phyloP scores from a whole-genome alignment of 2,797 vertebrate species.

The Karalla daura region DNA sequence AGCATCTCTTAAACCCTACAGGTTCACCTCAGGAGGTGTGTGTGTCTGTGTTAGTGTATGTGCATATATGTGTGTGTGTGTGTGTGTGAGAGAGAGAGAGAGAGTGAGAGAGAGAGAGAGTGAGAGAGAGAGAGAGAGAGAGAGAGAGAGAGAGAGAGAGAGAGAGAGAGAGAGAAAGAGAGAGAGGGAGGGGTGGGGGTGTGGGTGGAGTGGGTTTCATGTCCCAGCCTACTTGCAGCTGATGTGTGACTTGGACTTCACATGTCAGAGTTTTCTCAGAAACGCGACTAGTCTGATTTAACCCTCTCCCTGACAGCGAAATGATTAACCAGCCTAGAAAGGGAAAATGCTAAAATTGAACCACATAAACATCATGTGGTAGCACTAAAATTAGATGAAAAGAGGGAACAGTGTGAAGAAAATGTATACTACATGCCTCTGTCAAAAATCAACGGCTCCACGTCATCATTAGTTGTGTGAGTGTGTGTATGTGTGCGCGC shows the following conservation, averaged over 20 bases:
- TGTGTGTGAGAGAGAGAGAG: constrained; percentile 9
- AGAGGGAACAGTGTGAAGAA: background rate
- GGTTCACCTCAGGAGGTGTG: background rate
- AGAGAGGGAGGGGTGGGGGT: background rate
- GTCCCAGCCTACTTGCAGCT: constrained; percentile 16
- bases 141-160: background rate
- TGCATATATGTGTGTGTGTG: constrained; percentile 10
- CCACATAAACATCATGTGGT: background rate
- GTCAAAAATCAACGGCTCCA: background rate
- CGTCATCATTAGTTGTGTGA: background rate
- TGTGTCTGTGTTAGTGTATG: background rate
- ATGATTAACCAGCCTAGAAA: background rate
- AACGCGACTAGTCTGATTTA: background rate
- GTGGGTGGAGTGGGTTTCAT: constrained; percentile 15
- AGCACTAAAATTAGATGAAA: background rate
- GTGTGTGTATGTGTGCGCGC: constrained; percentile 1
- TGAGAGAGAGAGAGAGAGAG: background rate
- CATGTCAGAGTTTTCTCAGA: constrained; percentile 33
- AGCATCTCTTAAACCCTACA: constrained; percentile 1
- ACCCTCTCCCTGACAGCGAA: background rate
- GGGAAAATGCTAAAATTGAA: background rate
- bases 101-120: background rate
- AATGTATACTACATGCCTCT: background rate
- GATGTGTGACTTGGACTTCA: constrained; percentile 42
- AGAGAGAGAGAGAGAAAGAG: constrained; percentile 1